These are phyloP conservation scores for Drosophila bocqueti DNA, from an alignment of 1,140 invertebrate genomes.

Conservation along the genomic window DNA sequence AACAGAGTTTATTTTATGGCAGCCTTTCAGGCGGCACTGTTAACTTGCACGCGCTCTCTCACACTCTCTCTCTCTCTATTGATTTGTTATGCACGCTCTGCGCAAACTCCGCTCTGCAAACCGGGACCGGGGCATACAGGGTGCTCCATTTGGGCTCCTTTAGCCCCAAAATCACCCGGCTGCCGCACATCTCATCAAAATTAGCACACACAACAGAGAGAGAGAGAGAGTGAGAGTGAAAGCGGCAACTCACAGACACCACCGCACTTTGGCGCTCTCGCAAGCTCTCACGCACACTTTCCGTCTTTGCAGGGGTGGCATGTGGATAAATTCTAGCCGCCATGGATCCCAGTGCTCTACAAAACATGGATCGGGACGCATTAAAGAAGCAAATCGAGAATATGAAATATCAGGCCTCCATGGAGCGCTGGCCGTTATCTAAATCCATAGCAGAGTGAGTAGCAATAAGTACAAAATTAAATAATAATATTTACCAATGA, in stretches of 20 bases:
- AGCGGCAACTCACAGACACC: conserved; percentile 1
- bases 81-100: conserved; percentile 65
- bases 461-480: conserved; percentile 34
- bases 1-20: conserved; percentile 69
- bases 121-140: conserved; percentile 53
- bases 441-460: conserved; percentile 98
- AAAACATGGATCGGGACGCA: conserved; percentile 98
- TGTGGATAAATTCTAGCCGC: conserved; percentile 86
- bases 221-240: not conserved
- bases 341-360: conserved; percentile 95
- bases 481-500: conserved; percentile 7
- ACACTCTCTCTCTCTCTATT: conserved; percentile 37
- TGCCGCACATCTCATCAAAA: conserved; percentile 15
- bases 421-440: conserved; percentile 97
- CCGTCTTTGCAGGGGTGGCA: conserved; percentile 83
- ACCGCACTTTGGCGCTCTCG: conserved; percentile 29
- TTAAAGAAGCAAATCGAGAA: conserved; percentile 98
- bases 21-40: conserved; percentile 66
- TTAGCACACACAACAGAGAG: conserved; percentile 36
- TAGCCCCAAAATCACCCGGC: conserved; percentile 20
- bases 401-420: conserved; percentile 97
- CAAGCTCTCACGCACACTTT: conserved; percentile 40
- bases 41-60: conserved; percentile 19
- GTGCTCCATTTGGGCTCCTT: conserved; percentile 16
- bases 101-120: conserved; percentile 56